A percentile compares a stretch with the other conserved stretches of the same genome.
phyloP scores from a whole-genome alignment of 2,888 invertebrate species.

The Hypomecis atomaria region DNA sequence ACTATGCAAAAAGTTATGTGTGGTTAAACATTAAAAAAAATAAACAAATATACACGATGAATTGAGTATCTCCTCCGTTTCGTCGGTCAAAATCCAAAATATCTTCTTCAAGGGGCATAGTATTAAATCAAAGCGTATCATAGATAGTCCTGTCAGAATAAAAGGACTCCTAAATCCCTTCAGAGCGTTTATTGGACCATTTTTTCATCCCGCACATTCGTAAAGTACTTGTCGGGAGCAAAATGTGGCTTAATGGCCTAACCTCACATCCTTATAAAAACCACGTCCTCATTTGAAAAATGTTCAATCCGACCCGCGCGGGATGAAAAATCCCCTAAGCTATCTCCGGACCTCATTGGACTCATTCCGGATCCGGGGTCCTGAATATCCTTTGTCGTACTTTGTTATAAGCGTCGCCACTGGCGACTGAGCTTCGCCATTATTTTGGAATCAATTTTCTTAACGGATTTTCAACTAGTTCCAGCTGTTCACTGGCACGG shows the following conservation, averaged over 20 bases:
- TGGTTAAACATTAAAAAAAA: too few relatives aligned
- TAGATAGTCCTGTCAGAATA: background rate
- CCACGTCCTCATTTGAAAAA: constrained; percentile 27
- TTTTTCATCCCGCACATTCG: constrained; percentile 15
- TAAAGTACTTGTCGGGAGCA: constrained; percentile 5
- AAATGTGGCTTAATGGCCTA: constrained; percentile 19
- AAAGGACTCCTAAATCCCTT: background rate
- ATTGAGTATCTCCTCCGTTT: too few relatives aligned
- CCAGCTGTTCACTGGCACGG: too few relatives aligned
- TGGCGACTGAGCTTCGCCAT: background rate
- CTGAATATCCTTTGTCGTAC: background rate
- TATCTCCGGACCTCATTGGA: constrained; percentile 27
- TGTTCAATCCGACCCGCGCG: constrained; percentile 23
- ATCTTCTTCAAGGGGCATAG: background rate
- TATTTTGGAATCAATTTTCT: too few relatives aligned
- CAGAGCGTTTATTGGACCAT: constrained; percentile 4
- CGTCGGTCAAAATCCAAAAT: background rate
- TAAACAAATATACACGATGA: too few relatives aligned
- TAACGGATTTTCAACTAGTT: too few relatives aligned
- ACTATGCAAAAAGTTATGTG: too few relatives aligned
- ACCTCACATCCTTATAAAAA: constrained; percentile 26
- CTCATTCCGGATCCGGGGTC: constrained; percentile 11
- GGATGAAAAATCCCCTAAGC: constrained; percentile 22
- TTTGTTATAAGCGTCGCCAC: background rate
- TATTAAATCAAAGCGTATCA: background rate